phyloP scores from a whole-genome alignment of 2,797 vertebrate genomes.

The Muscicapa comitata region DNA sequence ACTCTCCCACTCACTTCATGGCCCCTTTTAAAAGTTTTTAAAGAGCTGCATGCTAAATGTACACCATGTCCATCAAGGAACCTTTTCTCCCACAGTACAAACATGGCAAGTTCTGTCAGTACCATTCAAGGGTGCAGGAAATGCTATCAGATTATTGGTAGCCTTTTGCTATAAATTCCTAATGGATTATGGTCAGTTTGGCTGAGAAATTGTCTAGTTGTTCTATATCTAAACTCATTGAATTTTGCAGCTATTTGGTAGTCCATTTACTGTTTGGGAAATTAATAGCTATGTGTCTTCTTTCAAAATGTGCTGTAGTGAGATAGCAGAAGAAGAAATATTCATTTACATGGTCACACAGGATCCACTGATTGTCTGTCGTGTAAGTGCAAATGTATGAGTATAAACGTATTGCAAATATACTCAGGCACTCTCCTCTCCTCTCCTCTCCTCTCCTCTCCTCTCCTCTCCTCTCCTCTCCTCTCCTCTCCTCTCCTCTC shows the following conservation, averaged over 20 bases:
- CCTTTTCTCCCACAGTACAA: not conserved
- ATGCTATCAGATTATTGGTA: not conserved
- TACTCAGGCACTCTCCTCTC: not conserved
- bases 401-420: not conserved
- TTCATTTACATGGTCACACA: not conserved
- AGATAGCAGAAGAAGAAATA: not conserved
- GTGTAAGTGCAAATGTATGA: not conserved
- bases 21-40: not conserved
- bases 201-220: not conserved
- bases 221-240: not conserved
- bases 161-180: not conserved
- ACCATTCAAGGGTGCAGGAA: not conserved
- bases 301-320: not conserved
- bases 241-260: not conserved
- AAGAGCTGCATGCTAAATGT: not conserved
- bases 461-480: too few relatives aligned
- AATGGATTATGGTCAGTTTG: not conserved
- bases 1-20: not conserved
- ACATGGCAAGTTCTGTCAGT: not conserved
- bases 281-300: not conserved
- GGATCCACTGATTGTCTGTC: not conserved
- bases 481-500: too few relatives aligned
- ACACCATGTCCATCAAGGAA: not conserved
- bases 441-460: too few relatives aligned
- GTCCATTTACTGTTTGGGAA: not conserved